Conservation (phyloP, 2,113 vertebrate genomes). For the Tenrec ecaudatus region DNA sequence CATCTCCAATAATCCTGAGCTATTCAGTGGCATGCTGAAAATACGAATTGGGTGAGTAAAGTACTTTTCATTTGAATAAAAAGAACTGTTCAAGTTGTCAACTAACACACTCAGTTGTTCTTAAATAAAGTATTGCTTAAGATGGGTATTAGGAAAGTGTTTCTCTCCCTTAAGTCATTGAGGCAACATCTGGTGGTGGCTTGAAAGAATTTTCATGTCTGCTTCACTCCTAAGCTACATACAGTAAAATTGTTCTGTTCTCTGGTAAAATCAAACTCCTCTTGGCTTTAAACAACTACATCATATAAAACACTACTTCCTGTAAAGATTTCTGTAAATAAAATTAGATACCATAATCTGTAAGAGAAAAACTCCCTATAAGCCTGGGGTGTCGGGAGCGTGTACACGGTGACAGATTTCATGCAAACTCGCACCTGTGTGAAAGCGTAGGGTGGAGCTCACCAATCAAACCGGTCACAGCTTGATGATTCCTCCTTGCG, state of each 20-base stretch:
- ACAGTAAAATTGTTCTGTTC: background rate
- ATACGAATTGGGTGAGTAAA: slow-evolving; percentile 94
- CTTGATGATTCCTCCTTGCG: too few species aligned
- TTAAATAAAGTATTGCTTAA: background rate
- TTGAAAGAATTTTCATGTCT: background rate
- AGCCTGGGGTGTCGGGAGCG: background rate
- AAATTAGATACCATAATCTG: background rate
- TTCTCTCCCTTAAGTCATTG: background rate
- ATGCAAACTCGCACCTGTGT: too few species aligned
- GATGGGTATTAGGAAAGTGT: background rate
- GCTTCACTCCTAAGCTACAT: background rate
- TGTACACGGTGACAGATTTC: background rate
- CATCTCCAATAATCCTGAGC: slow-evolving; percentile 96
- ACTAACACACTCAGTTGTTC: background rate
- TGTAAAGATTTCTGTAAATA: background rate
- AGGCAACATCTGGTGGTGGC: background rate
- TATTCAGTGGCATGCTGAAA: slow-evolving; percentile 98
- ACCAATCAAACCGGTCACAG: too few species aligned
- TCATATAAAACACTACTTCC: background rate
- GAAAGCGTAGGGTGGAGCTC: too few species aligned
- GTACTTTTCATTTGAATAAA: background rate
- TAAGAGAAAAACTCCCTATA: background rate
- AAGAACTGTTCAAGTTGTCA: background rate
- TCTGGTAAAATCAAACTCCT: background rate
- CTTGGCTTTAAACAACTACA: background rate